Evolutionary conservation across 2,113 vertebrate species (phyloP).

Genomic region (Dipodomys stephensi): DNA sequence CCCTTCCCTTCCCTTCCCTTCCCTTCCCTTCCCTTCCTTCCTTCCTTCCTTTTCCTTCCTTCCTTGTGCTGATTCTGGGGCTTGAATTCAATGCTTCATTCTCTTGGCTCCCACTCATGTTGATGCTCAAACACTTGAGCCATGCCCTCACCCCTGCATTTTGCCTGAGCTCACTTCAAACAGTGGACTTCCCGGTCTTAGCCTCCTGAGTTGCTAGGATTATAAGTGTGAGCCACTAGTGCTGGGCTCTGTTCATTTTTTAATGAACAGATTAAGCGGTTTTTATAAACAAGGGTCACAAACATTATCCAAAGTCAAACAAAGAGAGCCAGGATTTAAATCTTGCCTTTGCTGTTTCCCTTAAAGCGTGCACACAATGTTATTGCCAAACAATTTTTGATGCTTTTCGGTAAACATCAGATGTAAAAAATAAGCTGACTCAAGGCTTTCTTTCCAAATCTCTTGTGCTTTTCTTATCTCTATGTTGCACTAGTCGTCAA

Average conservation of each 20-base stretch:
- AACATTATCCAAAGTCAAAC: not conserved
- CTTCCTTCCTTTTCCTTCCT: too few relatives aligned
- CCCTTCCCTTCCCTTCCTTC: too few relatives aligned
- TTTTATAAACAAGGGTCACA: not conserved
- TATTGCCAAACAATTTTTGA: not conserved
- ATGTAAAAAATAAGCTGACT: not conserved
- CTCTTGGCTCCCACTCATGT: too few relatives aligned
- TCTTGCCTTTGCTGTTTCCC: not conserved
- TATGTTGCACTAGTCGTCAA: not conserved
- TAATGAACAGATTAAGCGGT: not conserved
- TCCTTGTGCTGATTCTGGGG: too few relatives aligned
- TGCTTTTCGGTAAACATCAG: not conserved
- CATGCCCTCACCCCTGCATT: too few relatives aligned
- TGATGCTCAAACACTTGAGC: too few relatives aligned
- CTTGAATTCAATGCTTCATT: too few relatives aligned
- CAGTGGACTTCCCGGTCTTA: too few relatives aligned
- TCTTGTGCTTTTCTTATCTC: not conserved
- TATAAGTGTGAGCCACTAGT: too few relatives aligned
- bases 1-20: too few relatives aligned
- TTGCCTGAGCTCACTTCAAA: too few relatives aligned
- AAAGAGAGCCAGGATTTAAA: not conserved
- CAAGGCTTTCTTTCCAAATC: not conserved
- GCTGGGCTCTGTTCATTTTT: not conserved
- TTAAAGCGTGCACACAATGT: not conserved
- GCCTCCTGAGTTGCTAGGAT: too few relatives aligned